phyloP scores from a whole-genome alignment of 2,888 invertebrate species.

The Smittia aterrima region DNA sequence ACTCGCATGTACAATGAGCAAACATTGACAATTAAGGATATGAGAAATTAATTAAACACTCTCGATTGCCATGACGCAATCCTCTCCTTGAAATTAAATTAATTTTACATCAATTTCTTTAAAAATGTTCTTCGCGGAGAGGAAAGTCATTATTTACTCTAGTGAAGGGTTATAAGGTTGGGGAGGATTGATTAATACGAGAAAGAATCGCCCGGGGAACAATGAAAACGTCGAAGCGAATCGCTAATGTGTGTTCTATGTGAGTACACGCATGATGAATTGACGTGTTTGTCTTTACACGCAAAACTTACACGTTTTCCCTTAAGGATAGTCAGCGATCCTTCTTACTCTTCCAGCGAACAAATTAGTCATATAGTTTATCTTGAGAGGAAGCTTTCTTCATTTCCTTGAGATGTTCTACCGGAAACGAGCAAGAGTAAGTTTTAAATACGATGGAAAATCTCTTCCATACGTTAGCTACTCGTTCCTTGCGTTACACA shows the following conservation, averaged over 20 bases:
- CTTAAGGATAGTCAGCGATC: background rate
- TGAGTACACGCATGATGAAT: conserved; percentile 27
- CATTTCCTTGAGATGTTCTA: background rate
- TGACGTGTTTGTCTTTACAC: conserved; percentile 36
- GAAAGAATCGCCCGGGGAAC: conserved; percentile 25
- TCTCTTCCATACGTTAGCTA: background rate
- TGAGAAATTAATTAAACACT: conserved; percentile 40
- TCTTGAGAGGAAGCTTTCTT: background rate
- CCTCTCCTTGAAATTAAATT: background rate
- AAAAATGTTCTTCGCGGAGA: background rate
- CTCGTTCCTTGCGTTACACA: background rate
- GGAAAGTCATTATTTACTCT: conserved; percentile 16
- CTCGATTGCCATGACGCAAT: background rate
- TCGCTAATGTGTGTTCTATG: conserved; percentile 29
- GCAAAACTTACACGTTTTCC: background rate
- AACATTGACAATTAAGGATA: conserved; percentile 41
- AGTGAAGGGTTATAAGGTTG: conserved; percentile 10
- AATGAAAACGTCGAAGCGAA: conserved; percentile 5
- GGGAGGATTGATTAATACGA: conserved; percentile 24
- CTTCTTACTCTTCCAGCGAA: background rate
- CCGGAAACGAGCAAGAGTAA: conserved; percentile 9
- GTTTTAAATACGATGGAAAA: background rate
- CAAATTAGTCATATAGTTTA: conserved; percentile 23
- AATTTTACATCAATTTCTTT: conserved; percentile 27
- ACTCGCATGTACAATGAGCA: conserved; percentile 23